These are phyloP conservation scores for Dasysyrphus albostriatus DNA, from an alignment of 2,888 invertebrate species.

Conservation along the genomic window DNA sequence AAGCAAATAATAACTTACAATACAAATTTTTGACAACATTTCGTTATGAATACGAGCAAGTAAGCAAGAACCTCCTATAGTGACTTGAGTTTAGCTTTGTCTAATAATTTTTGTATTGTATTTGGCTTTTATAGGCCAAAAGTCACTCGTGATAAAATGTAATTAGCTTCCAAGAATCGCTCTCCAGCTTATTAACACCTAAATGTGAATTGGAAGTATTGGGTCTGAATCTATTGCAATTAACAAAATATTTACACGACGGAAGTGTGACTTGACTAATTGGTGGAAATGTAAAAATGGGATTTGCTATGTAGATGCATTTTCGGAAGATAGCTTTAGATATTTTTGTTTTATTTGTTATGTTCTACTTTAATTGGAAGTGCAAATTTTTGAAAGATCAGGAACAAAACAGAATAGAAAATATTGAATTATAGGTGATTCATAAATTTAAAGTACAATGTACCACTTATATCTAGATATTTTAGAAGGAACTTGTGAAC, in stretches of 20 bases:
- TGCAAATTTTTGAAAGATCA: neutral
- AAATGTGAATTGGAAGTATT: constrained; percentile 51
- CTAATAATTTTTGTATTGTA: constrained; percentile 34
- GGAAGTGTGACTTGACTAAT: constrained; percentile 42
- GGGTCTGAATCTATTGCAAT: constrained; percentile 35
- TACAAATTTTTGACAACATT: constrained; percentile 27
- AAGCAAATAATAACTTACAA: constrained; percentile 41
- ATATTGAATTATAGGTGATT: neutral
- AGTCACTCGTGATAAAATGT: constrained; percentile 54
- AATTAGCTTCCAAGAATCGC: constrained; percentile 51
- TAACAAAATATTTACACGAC: constrained; percentile 60
- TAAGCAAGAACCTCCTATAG: neutral
- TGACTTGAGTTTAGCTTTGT: constrained; percentile 1
- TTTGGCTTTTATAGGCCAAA: constrained; percentile 55
- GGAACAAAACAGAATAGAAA: neutral
- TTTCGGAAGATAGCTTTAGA: neutral
- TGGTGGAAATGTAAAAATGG: constrained; percentile 26
- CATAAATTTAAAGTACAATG: neutral
- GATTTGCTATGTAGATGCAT: neutral
- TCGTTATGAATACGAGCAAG: constrained; percentile 6
- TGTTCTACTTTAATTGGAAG: constrained; percentile 8
- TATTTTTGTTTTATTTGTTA: neutral
- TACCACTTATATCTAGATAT: neutral
- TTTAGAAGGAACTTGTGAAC: constrained; percentile 5
- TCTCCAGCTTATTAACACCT: constrained; percentile 49